Evolutionary conservation across 2,888 invertebrate species (phyloP).

Genomic region (Parnassius mnemosyne): DNA sequence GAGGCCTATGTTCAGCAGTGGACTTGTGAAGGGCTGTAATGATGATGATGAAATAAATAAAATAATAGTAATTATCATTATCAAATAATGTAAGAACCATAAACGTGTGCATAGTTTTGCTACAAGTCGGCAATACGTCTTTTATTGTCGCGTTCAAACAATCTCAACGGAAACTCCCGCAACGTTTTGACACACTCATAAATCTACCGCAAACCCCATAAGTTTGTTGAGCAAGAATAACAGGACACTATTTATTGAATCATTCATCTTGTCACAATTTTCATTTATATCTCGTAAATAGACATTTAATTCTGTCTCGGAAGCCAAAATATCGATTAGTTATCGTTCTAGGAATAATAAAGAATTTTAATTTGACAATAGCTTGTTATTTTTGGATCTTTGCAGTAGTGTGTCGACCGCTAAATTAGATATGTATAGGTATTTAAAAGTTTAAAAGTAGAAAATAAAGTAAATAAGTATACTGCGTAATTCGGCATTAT

Average conservation of each 20-base stretch:
- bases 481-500: too few relatives aligned
- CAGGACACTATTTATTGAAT: slow-evolving; percentile 18
- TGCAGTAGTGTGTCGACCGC: slow-evolving; percentile 7
- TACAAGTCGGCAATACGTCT: not conserved
- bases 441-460: too few relatives aligned
- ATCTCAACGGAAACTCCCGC: slow-evolving; percentile 29
- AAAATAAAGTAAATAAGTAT: too few relatives aligned
- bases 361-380: slow-evolving; percentile 17
- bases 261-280: slow-evolving; percentile 17
- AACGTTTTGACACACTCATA: slow-evolving; percentile 17
- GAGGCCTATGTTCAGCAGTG: too few relatives aligned
- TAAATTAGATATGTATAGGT: not conserved
- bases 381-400: slow-evolving; percentile 13
- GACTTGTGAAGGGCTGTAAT: too few relatives aligned
- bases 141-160: slow-evolving; percentile 4
- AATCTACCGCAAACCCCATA: slow-evolving; percentile 12
- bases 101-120: not conserved
- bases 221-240: slow-evolving; percentile 10
- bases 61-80: too few relatives aligned
- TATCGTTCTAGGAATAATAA: slow-evolving; percentile 18
- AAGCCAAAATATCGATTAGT: slow-evolving; percentile 22
- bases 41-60: too few relatives aligned
- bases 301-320: slow-evolving; percentile 7
- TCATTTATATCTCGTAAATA: slow-evolving; percentile 17
- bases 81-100: too few relatives aligned